phyloP scores from a whole-genome alignment of 2,797 vertebrate species.

The Mallotus villosus region DNA sequence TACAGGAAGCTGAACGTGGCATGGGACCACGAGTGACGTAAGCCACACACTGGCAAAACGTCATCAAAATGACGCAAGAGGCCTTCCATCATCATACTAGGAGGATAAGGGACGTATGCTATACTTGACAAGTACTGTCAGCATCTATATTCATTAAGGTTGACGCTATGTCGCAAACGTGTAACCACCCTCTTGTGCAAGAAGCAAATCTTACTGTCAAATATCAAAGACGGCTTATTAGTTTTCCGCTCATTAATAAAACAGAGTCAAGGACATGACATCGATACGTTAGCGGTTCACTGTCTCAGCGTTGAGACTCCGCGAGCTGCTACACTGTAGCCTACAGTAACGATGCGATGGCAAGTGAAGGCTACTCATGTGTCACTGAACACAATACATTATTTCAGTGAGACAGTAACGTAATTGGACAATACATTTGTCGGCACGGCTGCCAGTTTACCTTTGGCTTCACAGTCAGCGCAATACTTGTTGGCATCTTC shows the following conservation, averaged over 20 bases:
- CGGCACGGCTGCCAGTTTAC: conserved; percentile 52
- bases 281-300: neutral
- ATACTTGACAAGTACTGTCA: no score
- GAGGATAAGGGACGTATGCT: neutral
- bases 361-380: neutral
- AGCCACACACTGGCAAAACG: neutral
- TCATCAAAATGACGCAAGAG: conserved; percentile 12
- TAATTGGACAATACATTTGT: neutral
- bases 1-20: neutral
- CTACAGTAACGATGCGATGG: neutral
- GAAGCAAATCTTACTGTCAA: neutral
- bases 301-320: neutral
- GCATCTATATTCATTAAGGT: no score
- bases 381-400: neutral
- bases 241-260: conserved; percentile 74
- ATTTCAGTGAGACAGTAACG: neutral
- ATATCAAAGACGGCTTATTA: conserved; percentile 5
- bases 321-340: neutral
- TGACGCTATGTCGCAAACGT: neutral
- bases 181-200: neutral
- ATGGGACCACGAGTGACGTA: neutral
- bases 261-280: conserved; percentile 57
- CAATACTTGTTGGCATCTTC: conserved; percentile 91
- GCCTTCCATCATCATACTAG: conserved; percentile 5
- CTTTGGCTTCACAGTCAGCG: conserved; percentile 92